Percentiles rank a stretch among this genome's conserved stretches.
Evolutionary conservation across 2,797 vertebrate species (phyloP).

Genomic region (Trematomus bernacchii): DNA sequence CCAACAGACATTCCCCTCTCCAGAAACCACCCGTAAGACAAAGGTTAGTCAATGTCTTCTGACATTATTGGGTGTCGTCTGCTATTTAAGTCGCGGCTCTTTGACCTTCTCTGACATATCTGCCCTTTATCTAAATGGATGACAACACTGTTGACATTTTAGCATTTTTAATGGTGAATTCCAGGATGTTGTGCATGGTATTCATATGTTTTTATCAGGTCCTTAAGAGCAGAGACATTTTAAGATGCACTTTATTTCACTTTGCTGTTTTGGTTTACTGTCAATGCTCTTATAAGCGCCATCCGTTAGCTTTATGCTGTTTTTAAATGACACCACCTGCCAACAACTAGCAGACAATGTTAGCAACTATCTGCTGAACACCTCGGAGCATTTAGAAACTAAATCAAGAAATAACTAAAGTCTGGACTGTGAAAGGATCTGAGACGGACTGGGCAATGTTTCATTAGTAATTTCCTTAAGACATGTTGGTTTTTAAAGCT

Average conservation of each 20-base stretch:
- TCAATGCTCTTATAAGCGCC: too few relatives aligned
- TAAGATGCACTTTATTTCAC: neutral
- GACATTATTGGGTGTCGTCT: conserved; percentile 38
- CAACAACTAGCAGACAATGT: too few relatives aligned
- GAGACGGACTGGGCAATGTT: too few relatives aligned
- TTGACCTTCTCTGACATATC: conserved; percentile 51
- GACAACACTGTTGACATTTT: conserved; percentile 45
- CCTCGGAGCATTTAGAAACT: too few relatives aligned
- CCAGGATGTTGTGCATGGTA: neutral
- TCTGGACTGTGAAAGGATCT: too few relatives aligned
- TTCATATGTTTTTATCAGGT: neutral
- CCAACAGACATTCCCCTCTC: conserved; percentile 29
- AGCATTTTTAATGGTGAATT: conserved; percentile 20
- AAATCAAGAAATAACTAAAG: too few relatives aligned
- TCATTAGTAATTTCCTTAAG: too few relatives aligned
- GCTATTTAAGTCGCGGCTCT: conserved; percentile 23
- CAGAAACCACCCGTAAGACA: conserved; percentile 33
- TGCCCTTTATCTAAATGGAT: conserved; percentile 52
- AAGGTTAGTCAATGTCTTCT: conserved; percentile 53
- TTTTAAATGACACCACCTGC: too few relatives aligned
- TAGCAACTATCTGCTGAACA: too few relatives aligned
- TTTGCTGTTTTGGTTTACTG: too few relatives aligned
- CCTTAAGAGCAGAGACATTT: neutral
- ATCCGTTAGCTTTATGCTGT: too few relatives aligned
- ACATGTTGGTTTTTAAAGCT: neutral